Conservation (phyloP, 2,113 vertebrate genomes). For the Mesitornis unicolor region DNA sequence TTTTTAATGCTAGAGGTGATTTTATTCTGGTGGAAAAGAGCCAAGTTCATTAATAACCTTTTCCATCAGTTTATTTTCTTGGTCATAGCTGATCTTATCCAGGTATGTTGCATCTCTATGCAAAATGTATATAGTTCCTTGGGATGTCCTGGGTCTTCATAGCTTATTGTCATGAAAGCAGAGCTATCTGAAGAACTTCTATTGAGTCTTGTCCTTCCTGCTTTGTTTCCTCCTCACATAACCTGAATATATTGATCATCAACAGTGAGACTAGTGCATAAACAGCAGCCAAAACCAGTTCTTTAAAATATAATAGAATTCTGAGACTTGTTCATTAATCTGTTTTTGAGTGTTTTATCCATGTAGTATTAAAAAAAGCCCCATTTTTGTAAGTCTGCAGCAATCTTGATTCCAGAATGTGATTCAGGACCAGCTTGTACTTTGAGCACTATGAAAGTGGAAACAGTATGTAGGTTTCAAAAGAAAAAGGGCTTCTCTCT, state of each 20-base stretch:
- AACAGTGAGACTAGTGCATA: neutral
- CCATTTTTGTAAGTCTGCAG: neutral
- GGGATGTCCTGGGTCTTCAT: neutral
- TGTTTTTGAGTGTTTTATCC: neutral
- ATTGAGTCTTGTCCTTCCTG: neutral
- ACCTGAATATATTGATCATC: neutral
- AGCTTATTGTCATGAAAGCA: neutral
- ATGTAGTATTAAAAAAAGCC: neutral
- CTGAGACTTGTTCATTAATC: neutral
- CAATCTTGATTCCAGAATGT: neutral
- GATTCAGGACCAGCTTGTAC: neutral
- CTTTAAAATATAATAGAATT: neutral
- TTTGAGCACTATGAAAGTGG: neutral
- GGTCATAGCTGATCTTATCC: neutral
- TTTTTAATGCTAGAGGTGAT: neutral
- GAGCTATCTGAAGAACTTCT: neutral
- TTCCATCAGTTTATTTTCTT: neutral
- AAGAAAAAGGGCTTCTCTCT: neutral
- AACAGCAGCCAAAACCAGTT: neutral
- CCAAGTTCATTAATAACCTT: neutral
- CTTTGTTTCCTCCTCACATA: neutral
- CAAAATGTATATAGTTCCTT: neutral
- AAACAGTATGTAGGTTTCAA: neutral
- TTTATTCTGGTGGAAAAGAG: neutral
- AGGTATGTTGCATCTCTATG: fast-evolving